A percentile compares a stretch with the other conserved stretches of the same genome.
Conservation (phyloP, 2,888 invertebrate species). For the Cephus pygmeus region DNA sequence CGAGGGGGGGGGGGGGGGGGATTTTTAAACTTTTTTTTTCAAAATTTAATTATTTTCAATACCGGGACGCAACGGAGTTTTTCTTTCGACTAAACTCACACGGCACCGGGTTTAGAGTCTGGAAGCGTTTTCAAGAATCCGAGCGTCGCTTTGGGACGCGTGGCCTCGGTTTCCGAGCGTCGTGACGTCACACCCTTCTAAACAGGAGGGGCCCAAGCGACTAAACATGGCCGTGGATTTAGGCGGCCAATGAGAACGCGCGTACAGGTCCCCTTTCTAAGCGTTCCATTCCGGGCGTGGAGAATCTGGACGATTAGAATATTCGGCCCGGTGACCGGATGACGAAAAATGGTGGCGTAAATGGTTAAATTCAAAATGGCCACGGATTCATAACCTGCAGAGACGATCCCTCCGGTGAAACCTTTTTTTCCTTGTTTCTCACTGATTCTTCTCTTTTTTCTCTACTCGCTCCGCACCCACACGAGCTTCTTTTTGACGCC, state of each 20-base stretch:
- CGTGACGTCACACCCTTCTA: conserved; percentile 65
- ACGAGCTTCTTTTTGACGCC: conserved; percentile 11
- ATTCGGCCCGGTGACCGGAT: conserved; percentile 28
- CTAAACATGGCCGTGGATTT: conserved; percentile 65
- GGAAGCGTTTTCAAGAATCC: conserved; percentile 1
- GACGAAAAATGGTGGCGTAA: conserved; percentile 37
- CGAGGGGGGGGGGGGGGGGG: background rate
- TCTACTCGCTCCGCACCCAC: conserved; percentile 24
- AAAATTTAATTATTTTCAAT: background rate
- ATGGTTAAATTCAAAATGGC: background rate
- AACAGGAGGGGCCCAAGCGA: conserved; percentile 64
- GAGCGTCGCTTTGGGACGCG: conserved; percentile 32
- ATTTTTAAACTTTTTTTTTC: background rate
- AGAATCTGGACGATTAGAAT: conserved; percentile 30
- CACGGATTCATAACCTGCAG: background rate
- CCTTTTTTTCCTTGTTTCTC: background rate
- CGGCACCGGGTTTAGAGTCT: background rate
- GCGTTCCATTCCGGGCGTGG: conserved; percentile 25
- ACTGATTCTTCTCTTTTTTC: conserved; percentile 7
- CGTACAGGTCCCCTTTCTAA: conserved; percentile 50
- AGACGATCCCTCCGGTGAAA: background rate
- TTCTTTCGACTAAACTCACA: background rate
- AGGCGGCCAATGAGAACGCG: conserved; percentile 57
- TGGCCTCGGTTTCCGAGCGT: conserved; percentile 42
- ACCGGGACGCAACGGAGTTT: background rate